Evolutionary conservation across 2,797 vertebrate species (phyloP), one percentile per base, ranked within the genome.

Genomic region (Glossophaga mutica): DNA sequence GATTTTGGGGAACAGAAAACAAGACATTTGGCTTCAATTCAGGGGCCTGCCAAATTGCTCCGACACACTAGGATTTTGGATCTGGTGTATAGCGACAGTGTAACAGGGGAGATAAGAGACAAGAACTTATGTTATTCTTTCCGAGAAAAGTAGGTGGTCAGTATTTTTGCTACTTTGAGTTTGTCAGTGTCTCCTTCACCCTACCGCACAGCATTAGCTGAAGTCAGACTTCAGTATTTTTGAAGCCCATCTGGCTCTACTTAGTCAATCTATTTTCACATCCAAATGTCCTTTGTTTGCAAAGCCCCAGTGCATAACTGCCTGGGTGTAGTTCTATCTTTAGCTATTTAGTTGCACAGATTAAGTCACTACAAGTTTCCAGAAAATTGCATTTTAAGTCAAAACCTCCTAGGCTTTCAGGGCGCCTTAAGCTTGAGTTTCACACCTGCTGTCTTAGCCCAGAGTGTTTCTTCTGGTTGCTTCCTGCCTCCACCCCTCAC

Each of bases 1-100:
- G 62, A 77, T 3, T 44, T 19, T 12, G n/a, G 34, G n/a, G 34
- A 5, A 52, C 88, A 67, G 26, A 34, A 57, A 59, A 71, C 0
- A 10, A 93, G 76, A 90, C 5, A 34, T 3, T 85, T 70, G 68
- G 55, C 37, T 79, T 78, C 70, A 62, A 34, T 29, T 46, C 37
- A 57, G n/a, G 37, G 59, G 15, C 34, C 78, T 90, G 79, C 55
- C 91, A n/a, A 87, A 44, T 55, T 90, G 70, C 34, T 97, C 21
- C 16, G 59, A 65, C 19, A 22, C 24, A 14, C 70, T n/a, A 90
- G 70, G 78, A 68, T 39, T 87, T 92, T 3, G 46, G 48, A 44
- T 44, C 42, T 44, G 50, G 16, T 19, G 34, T 22, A 22, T 2
- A 0, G 65, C 48, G 78, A 77, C 8, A 9, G 26, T 37, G 14